phyloP scores from a whole-genome alignment of 2,797 vertebrate genomes.

The Pangasius mekongensis region DNA sequence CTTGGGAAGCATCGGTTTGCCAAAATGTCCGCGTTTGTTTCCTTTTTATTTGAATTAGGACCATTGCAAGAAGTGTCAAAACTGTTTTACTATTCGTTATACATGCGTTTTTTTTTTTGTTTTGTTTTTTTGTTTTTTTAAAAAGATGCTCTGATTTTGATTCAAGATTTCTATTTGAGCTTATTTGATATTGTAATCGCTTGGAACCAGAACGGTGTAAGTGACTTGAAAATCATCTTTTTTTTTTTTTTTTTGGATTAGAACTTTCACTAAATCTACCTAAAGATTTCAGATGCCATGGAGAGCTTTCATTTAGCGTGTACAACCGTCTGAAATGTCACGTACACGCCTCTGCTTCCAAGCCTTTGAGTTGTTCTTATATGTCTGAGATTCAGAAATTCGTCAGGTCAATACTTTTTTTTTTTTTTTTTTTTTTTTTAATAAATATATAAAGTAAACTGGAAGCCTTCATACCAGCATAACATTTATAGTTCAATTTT shows the following conservation, averaged over 20 bases:
- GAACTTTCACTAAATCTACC: neutral
- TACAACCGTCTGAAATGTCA: neutral
- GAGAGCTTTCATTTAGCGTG: neutral
- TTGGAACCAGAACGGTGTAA: neutral
- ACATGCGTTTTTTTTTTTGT: too few relatives aligned
- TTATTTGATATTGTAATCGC: neutral
- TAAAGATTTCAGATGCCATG: neutral
- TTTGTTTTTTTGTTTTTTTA: too few relatives aligned
- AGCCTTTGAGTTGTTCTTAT: neutral
- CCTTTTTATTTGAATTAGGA: neutral
- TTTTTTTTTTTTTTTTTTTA: neutral
- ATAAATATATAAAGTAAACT: neutral
- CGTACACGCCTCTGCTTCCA: neutral
- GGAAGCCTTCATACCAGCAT: neutral
- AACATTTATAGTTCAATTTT: slow-evolving; percentile 19
- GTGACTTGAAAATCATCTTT: neutral
- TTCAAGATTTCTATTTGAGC: neutral
- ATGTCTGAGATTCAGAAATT: neutral
- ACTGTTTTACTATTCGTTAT: neutral
- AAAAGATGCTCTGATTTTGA: neutral
- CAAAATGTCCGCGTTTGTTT: neutral
- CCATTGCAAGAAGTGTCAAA: neutral
- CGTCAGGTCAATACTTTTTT: too few relatives aligned
- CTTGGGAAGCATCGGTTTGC: neutral
- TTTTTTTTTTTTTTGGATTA: neutral